Conservation (phyloP, 2,888 invertebrate species). For the Dendrolimus houi region DNA sequence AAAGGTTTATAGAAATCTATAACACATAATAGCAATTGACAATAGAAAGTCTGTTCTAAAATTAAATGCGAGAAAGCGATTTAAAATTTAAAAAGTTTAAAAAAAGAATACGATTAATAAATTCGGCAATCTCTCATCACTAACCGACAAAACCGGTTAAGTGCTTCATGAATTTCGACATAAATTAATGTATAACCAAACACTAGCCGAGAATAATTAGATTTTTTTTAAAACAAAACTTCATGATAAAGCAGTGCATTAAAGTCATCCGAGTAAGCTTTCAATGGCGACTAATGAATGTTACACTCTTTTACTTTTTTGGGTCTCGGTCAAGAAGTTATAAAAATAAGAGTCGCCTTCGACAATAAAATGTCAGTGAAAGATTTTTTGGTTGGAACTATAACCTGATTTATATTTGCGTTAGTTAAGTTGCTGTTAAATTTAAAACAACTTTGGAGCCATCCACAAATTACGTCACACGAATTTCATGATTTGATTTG, state of each 20-base stretch:
- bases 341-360: not conserved
- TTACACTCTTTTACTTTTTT: constrained; percentile 35
- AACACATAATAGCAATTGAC: not conserved
- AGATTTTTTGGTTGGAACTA: not conserved
- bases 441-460: too few species aligned
- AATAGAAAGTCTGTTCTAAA: not conserved
- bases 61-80: not conserved
- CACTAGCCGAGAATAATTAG: constrained; percentile 34
- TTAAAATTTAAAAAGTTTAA: not conserved
- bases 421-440: too few species aligned
- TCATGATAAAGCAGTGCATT: constrained; percentile 28
- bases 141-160: constrained; percentile 8
- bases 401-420: too few species aligned
- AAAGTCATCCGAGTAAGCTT: constrained; percentile 48
- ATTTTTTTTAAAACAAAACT: constrained; percentile 41
- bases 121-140: not conserved
- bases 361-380: not conserved
- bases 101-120: not conserved
- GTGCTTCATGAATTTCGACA: not conserved
- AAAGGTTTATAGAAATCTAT: too few species aligned
- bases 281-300: constrained; percentile 69
- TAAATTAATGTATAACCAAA: constrained; percentile 10
- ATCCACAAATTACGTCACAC: too few species aligned
- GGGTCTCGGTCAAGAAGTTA: constrained; percentile 11
- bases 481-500: too few species aligned